These are phyloP conservation scores for Ennomos fuscantarius DNA, from an alignment of 2,888 invertebrate genomes.

Conservation along the genomic window DNA sequence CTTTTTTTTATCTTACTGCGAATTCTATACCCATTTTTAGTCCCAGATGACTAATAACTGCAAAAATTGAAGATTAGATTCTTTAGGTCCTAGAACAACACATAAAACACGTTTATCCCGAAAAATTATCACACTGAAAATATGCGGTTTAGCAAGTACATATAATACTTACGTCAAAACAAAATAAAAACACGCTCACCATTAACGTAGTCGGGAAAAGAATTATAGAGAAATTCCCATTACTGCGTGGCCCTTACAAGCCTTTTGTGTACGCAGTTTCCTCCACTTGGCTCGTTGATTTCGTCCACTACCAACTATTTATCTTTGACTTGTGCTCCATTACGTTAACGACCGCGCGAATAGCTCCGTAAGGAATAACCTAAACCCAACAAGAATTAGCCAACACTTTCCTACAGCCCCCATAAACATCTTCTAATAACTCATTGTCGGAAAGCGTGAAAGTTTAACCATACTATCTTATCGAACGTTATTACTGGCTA, in stretches of 20 bases:
- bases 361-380: slow-evolving; percentile 70
- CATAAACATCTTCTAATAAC: slow-evolving; percentile 37
- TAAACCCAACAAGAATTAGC: slow-evolving; percentile 53
- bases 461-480: slow-evolving; percentile 28
- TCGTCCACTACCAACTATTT: slow-evolving; percentile 67
- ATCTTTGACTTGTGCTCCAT: slow-evolving; percentile 69
- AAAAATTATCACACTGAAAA: too few species aligned
- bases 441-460: slow-evolving; percentile 25
- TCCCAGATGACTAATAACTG: too few species aligned
- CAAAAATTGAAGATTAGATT: too few species aligned
- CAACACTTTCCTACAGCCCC: slow-evolving; percentile 44
- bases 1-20: slow-evolving; percentile 7
- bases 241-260: slow-evolving; percentile 49
- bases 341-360: slow-evolving; percentile 72
- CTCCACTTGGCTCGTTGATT: slow-evolving; percentile 63
- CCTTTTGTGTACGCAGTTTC: slow-evolving; percentile 50
- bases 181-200: too few species aligned
- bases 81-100: too few species aligned
- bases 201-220: slow-evolving; percentile 28
- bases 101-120: too few species aligned
- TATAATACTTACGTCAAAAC: too few species aligned
- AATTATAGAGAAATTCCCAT: slow-evolving; percentile 49
- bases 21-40: background rate
- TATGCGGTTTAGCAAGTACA: too few species aligned
- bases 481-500: slow-evolving; percentile 17